Base-by-base conservation (phyloP, 2,797 vertebrate genomes). In the Urosaurus nigricauda region DNA sequence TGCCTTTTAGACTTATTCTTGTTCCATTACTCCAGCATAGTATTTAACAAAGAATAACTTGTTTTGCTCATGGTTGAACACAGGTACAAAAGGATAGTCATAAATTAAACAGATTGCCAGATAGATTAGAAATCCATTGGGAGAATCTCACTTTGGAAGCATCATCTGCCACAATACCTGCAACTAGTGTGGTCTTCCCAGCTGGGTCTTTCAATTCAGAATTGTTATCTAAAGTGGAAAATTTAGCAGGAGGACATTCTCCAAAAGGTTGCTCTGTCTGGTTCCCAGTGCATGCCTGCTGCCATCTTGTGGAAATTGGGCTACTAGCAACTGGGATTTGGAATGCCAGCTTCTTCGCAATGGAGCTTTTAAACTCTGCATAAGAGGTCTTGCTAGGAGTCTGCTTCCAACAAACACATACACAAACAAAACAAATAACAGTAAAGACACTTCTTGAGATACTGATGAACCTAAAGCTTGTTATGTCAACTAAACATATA, bases 241-340 rank as follows among this genome's bases (percentile, higher is more conserved):
- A 26, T 2, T 21, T 4, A 0, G 9, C 0, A 4, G 9, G 0
- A 2, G 0, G 0, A 0, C 24, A 32, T 17, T 77, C 83, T 6
- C 0, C 2, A 40, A 56, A 60, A 17, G 8, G 73, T 3, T 0
- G 1, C 1, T 68, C 74, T 0, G n/a, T 2, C 8, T 43, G 3
- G 8, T 26, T 85, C 93, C 89, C 88, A 0, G 53, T 77, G 58
- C 53, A 91, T 78, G 5, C 90, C 89, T 92, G 94, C 93, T 85
- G 97, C 96, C 97, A 40, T 89, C 96, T 90, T 58, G 97, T 82
- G 97, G 96, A 63, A 29, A 97, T 0, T 0, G 97, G 97, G 79
- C 97, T 97, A 88, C 97, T 98, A 0, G 94, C 96, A 88, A 93
- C 87, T 0, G 94, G 95, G 8, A 60, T 65, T 0, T 93, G 83